A percentile compares a stretch with the other conserved stretches of the same genome.
Evolutionary conservation across 2,888 invertebrate species (phyloP).

Genomic region (Drosophila flavopinicola): DNA sequence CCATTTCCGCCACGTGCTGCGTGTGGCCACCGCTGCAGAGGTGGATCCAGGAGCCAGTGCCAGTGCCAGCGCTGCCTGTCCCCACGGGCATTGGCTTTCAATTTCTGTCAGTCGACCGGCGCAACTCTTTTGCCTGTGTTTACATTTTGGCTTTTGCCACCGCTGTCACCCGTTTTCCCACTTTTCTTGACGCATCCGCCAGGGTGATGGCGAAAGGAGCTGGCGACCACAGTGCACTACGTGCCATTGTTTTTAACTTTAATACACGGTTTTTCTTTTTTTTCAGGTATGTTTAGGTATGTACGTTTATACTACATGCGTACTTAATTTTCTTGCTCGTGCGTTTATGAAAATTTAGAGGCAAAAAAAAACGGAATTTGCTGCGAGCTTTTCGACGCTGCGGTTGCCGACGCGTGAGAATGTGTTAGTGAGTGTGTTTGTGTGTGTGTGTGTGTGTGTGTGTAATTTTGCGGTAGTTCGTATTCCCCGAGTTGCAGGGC

Average conservation of each 20-base stretch:
- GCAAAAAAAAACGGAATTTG: conserved; percentile 35
- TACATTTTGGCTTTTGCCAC: conserved; percentile 46
- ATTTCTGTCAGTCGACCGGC: conserved; percentile 38
- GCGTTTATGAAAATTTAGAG: conserved; percentile 51
- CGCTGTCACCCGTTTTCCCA: neutral
- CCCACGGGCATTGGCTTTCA: conserved; percentile 43
- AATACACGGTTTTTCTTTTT: conserved; percentile 21
- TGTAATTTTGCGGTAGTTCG: conserved; percentile 2
- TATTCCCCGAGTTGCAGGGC: conserved; percentile 46
- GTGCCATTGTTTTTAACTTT: conserved; percentile 64
- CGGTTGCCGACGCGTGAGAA: conserved; percentile 15
- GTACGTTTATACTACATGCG: neutral
- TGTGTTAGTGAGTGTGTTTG: conserved; percentile 10
- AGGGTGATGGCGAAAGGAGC: neutral
- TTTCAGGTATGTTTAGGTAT: neutral
- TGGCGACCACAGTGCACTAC: conserved; percentile 19
- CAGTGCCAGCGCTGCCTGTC: neutral
- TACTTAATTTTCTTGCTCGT: conserved; percentile 23
- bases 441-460: neutral
- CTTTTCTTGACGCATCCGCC: neutral
- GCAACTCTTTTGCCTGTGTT: conserved; percentile 42
- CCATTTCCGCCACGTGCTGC: conserved; percentile 24
- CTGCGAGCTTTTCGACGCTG: conserved; percentile 29
- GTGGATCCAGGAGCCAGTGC: neutral
- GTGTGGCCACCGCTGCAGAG: conserved; percentile 27